Evolutionary conservation across 30 jellyfish, hydroid and myxozoan species (phyloP).

Genomic region (Mastigias papua): DNA sequence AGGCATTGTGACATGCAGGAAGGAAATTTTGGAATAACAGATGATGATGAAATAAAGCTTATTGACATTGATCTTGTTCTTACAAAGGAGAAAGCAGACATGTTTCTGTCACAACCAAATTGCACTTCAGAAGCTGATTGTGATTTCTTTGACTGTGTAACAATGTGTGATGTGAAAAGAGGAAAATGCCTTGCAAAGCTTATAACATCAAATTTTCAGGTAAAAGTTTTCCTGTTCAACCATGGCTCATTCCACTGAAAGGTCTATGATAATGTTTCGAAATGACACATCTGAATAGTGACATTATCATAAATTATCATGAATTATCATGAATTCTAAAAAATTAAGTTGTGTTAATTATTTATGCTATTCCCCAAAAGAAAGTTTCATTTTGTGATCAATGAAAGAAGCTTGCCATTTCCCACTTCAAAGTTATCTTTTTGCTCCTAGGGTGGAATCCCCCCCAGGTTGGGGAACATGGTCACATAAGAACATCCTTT

Average conservation of each 20-base stretch:
- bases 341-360: too few species aligned
- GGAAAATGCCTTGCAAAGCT: slow-evolving; percentile 78
- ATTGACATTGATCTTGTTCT: slow-evolving; percentile 92
- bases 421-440: too few species aligned
- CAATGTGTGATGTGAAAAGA: slow-evolving; percentile 78
- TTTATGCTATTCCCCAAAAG: too few species aligned
- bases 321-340: too few species aligned
- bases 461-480: too few species aligned
- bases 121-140: slow-evolving; percentile 86
- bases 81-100: slow-evolving; percentile 66
- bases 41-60: slow-evolving; percentile 72
- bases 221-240: neutral
- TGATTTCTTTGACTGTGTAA: slow-evolving; percentile 93
- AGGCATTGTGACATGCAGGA: slow-evolving; percentile 96
- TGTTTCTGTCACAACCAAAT: slow-evolving; percentile 86
- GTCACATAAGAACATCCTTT: too few species aligned
- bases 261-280: too few species aligned
- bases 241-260: neutral
- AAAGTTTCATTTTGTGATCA: too few species aligned
- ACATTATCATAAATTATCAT: too few species aligned
- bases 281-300: too few species aligned
- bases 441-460: too few species aligned
- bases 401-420: too few species aligned
- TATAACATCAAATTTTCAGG: slow-evolving; percentile 88
- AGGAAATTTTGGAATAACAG: slow-evolving; percentile 92